Base-by-base conservation (phyloP, 2,888 invertebrate species). In the Drosophila dives region DNA sequence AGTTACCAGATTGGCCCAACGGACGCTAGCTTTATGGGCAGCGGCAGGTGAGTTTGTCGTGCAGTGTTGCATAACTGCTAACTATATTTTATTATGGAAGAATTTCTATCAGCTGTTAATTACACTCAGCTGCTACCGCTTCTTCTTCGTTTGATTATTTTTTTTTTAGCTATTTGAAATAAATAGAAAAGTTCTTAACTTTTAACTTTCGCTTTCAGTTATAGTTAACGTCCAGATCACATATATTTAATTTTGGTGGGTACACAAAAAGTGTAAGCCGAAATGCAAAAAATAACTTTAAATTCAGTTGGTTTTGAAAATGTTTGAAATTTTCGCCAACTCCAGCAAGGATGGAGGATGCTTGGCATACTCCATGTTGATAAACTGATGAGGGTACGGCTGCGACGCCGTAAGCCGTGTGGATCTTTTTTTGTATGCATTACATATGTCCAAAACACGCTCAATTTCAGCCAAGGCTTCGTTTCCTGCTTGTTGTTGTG, bases 1-100 rank as follows among this genome's bases (percentile, higher is more conserved):
- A 90, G 92, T 63, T 92, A 90, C 74, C 91, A 91, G 58, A 91
- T 92, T 60, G 91, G 91, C 17, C 71, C 66, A 7, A 66, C 88
- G 11, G 91, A 91, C 55, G 86, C 91, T 32, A 92, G 90, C 49
- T 85, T 89, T 17, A 82, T 91, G 70, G 92, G 90, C 64, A 91
- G 83, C 58, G 87, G 83, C 68, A 91, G 90, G 92, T 92, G 68
- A 91, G 89, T 69, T 20, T 32, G 0, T 42, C 1, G n/a, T 15
- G 3, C 42, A 56, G 56, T 56, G 56, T 42, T 56, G 42, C 56
- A 56, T 17, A 56, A 42, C 15, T 23, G 15, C 32, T 32, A 42
- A 40, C 42, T 11, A 11, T 20, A 56, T 29, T 32, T 10, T 32
- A 38, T 11, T 23, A 0, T 8, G 20, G 26, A 29, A 34, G 5